Conservation (phyloP, 1,140 invertebrate genomes). For the Drosophila ohnishii region DNA sequence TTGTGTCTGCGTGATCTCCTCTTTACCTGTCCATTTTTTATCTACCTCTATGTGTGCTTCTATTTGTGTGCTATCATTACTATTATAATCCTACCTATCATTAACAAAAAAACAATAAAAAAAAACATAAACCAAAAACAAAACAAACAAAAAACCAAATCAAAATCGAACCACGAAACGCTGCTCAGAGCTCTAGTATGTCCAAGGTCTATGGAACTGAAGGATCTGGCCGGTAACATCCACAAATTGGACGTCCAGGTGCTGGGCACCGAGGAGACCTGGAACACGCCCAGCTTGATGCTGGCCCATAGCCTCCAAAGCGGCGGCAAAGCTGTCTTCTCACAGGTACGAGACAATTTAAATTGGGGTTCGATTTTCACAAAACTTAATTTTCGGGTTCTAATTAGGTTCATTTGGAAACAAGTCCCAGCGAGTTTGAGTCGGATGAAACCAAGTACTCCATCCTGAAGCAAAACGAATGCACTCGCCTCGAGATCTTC, state of each 20-base stretch:
- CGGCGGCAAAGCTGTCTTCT: conserved; percentile 90
- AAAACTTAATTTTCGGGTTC: conserved; percentile 39
- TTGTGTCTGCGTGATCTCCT: conserved; percentile 22
- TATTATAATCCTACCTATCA: conserved; percentile 60
- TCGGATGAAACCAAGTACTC: conserved; percentile 87
- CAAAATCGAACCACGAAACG: conserved; percentile 58
- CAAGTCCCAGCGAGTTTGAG: conserved; percentile 86
- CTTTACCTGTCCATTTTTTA: conserved; percentile 26
- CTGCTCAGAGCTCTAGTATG: conserved; percentile 83
- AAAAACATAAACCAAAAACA: conserved; percentile 52
- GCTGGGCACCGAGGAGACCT: conserved; percentile 91
- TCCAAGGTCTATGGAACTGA: conserved; percentile 84
- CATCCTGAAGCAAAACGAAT: conserved; percentile 86
- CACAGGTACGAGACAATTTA: conserved; percentile 85
- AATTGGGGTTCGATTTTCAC: not conserved
- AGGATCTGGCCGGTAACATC: conserved; percentile 86
- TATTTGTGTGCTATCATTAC: conserved; percentile 56
- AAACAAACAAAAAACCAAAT: conserved; percentile 52
- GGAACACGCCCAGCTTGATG: conserved; percentile 92
- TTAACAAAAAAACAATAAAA: conserved; percentile 43
- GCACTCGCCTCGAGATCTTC: conserved; percentile 90
- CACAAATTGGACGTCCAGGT: conserved; percentile 90
- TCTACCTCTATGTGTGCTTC: conserved; percentile 57
- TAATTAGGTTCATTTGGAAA: conserved; percentile 86
- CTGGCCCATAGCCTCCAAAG: conserved; percentile 87